Percentiles rank a stretch among this genome's conserved stretches.
Conservation (phyloP, 2,113 vertebrate genomes). For the Triplophysa siluroides region DNA sequence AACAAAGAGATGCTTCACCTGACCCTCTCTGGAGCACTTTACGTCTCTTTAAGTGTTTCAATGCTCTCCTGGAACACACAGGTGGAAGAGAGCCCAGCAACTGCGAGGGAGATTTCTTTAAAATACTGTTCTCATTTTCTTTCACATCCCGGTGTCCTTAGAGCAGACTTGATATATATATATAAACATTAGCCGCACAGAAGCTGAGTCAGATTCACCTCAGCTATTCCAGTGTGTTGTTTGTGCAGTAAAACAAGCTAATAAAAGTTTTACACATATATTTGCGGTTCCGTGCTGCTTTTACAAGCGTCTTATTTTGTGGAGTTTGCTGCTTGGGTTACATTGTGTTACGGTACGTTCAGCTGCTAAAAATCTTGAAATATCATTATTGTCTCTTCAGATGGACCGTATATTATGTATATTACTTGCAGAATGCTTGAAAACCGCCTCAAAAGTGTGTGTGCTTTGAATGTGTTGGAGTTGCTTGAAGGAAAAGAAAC, state of each 20-base stretch:
- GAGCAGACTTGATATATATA: constrained; percentile 1
- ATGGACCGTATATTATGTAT: constrained; percentile 29
- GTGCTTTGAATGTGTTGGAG: constrained; percentile 30
- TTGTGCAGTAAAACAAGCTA: background rate
- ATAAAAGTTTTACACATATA: constrained; percentile 12
- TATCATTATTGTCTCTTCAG: constrained; percentile 7
- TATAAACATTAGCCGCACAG: background rate
- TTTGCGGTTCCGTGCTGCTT: background rate
- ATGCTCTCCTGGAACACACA: constrained; percentile 19
- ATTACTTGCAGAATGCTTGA: constrained; percentile 23
- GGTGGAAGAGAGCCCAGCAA: constrained; percentile 40
- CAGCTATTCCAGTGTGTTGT: background rate
- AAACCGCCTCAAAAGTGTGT: constrained; percentile 24
- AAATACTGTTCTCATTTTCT: constrained; percentile 7
- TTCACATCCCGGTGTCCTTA: background rate
- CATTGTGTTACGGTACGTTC: background rate
- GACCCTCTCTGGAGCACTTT: constrained; percentile 15
- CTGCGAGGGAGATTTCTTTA: constrained; percentile 28
- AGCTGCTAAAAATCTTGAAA: constrained; percentile 12
- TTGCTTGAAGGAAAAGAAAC: constrained; percentile 31
- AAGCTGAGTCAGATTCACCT: background rate
- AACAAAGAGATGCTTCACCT: constrained; percentile 21
- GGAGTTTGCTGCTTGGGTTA: background rate
- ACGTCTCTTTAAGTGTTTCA: constrained; percentile 28
- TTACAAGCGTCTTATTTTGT: background rate